Conservation (phyloP, 2,113 vertebrate genomes). For the Cacatua alba region DNA sequence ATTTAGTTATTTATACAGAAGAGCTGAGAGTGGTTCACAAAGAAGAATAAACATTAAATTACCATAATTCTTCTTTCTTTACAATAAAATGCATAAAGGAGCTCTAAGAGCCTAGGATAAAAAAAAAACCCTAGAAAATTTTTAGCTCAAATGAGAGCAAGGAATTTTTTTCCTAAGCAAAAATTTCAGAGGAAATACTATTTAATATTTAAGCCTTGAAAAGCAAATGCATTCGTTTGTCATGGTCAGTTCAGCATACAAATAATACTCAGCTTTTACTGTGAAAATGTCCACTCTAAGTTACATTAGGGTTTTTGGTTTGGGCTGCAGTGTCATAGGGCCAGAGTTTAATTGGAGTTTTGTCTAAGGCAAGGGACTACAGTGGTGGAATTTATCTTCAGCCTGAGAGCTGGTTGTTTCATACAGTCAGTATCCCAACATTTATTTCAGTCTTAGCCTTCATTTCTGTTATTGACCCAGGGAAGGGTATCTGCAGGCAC, state of each 20-base stretch:
- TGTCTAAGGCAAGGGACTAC: not conserved
- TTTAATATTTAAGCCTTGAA: slow-evolving; percentile 26
- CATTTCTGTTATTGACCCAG: not conserved
- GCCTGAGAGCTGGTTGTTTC: not conserved
- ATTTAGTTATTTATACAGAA: slow-evolving; percentile 67
- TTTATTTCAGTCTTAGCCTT: not conserved
- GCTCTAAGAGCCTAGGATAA: slow-evolving; percentile 8
- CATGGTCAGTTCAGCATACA: not conserved
- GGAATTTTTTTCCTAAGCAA: not conserved
- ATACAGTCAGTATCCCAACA: not conserved
- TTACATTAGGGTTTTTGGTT: not conserved
- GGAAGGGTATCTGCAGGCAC: not conserved
- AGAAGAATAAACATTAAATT: slow-evolving; percentile 65
- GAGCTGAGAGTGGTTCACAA: slow-evolving; percentile 27
- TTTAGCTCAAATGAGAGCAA: not conserved
- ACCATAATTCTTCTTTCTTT: slow-evolving; percentile 62
- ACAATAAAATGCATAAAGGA: not conserved
- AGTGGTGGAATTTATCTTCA: not conserved
- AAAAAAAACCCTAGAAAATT: not conserved
- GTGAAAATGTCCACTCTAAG: not conserved
- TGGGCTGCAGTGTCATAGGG: not conserved
- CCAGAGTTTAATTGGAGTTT: not conserved
- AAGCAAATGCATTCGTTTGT: not conserved
- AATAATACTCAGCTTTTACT: not conserved
- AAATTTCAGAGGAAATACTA: slow-evolving; percentile 15